Evolutionary conservation across 2,113 vertebrate genomes (phyloP), one percentile per base, ranked within the genome.

Genomic region (Tricholaema leucomelas): DNA sequence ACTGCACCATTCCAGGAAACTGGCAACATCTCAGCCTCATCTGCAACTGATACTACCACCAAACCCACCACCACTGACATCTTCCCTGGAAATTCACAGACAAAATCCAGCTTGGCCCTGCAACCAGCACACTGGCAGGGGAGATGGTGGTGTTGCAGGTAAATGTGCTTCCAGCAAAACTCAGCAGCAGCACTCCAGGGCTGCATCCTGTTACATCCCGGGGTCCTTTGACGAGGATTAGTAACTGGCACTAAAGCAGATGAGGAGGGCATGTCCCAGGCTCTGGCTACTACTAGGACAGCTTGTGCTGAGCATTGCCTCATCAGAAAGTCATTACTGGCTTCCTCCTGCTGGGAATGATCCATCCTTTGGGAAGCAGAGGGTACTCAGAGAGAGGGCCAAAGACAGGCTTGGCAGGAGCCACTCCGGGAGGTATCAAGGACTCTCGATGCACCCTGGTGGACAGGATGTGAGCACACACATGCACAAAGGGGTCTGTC

Each of bases 1-100:
- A 30, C 61, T 81, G 66, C 78, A 52, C 48, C 0, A 0, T 65
- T 17, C 55, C 35, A 20, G 30, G n/a, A 82, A 25, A 44, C 5
- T 67, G 75, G 40, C 16, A 74, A 33, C 0, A 0, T 40, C 66
- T 40, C 46, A 18, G 66, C 31, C 48, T 74, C 31, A 30, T 36
- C 46, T 31, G 50, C 61, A 28, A 44, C 38, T 1, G 7, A 1
- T 25, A 42, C 0, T 2, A 4, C 31, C 66, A 55, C 60, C 61
- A 59, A 78, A 63, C 8, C 54, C 58, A 31, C 18, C 0, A 4
- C 24, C 56, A 64, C 30, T 1, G 2, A 52, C 21, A 16, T 50
- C 31, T 56, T 27, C 69, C 28, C 58, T 72, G 15, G 64, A 83
- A 58, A 65, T 13, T 30, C 78, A 38, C 48, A 44, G 44, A 31